Evolutionary conservation across 2,888 invertebrate species (phyloP).

Genomic region (Saturnia pavonia): DNA sequence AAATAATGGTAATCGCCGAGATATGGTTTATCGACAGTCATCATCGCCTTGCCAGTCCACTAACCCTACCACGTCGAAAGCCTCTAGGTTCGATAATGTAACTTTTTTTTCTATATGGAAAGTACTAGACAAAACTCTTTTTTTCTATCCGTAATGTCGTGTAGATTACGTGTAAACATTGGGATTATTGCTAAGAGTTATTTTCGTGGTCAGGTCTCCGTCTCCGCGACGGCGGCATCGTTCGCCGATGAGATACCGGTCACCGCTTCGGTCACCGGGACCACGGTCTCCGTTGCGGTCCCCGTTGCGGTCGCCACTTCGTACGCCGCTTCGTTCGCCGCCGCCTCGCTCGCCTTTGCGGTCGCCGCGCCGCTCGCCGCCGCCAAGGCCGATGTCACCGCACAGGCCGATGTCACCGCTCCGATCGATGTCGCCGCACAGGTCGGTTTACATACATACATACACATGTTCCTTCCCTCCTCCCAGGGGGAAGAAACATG

Average conservation of each 20-base stretch:
- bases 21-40: background rate
- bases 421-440: constrained; percentile 60
- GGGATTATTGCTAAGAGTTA: no score
- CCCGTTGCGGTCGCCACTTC: constrained; percentile 51
- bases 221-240: constrained; percentile 75
- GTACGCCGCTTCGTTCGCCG: constrained; percentile 47
- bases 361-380: constrained; percentile 43
- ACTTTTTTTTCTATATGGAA: no score
- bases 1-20: background rate
- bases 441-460: constrained; percentile 41
- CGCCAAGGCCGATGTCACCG: constrained; percentile 51
- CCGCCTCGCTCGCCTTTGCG: constrained; percentile 43
- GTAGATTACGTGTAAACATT: background rate
- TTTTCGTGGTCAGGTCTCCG: constrained; percentile 54
- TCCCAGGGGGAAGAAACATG: no score
- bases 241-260: constrained; percentile 71
- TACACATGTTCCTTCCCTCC: no score
- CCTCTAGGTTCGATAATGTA: background rate
- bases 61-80: background rate
- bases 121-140: no score
- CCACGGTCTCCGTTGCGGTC: constrained; percentile 65
- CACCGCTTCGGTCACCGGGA: constrained; percentile 68
- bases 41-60: background rate
- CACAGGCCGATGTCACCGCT: constrained; percentile 35
- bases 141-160: background rate